Percentiles rank a stretch among this genome's conserved stretches.
Evolutionary conservation across 2,888 invertebrate species (phyloP).

Genomic region (Watsonalla cultraria): DNA sequence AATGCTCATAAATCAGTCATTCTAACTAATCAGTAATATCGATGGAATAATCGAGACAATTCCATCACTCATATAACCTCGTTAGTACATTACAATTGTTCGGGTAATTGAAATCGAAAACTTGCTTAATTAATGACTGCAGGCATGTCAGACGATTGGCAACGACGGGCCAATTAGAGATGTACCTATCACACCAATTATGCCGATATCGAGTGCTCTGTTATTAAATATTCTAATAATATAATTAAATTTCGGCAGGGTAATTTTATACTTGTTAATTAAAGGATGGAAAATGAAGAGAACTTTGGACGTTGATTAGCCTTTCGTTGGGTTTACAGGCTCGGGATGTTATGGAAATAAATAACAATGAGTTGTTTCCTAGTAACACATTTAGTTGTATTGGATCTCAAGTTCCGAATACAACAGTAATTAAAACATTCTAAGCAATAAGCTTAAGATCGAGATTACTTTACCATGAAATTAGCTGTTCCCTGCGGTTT

Average conservation of each 20-base stretch:
- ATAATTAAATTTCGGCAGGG: neutral
- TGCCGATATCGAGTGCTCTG: constrained; percentile 9
- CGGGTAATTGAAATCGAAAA: constrained; percentile 60
- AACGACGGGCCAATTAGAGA: constrained; percentile 46
- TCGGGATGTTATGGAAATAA: too few species aligned
- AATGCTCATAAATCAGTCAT: too few species aligned
- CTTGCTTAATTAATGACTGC: constrained; percentile 54
- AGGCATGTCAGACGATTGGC: constrained; percentile 8
- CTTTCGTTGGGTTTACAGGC: too few species aligned
- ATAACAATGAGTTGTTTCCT: too few species aligned
- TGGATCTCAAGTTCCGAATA: too few species aligned
- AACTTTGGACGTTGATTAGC: neutral
- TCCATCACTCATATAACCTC: constrained; percentile 1
- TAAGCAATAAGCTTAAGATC: too few species aligned
- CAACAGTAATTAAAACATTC: too few species aligned
- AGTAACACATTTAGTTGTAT: too few species aligned
- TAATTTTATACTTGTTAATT: neutral
- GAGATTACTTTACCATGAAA: too few species aligned
- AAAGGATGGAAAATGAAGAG: neutral
- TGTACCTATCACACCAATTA: constrained; percentile 30
- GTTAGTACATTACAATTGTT: constrained; percentile 41
- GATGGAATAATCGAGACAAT: neutral
- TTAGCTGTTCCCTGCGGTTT: too few species aligned
- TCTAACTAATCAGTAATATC: constrained; percentile 10
- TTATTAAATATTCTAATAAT: constrained; percentile 1